Evolutionary conservation across 2,888 invertebrate genomes (phyloP).

Genomic region (Frankliniella fusca): DNA sequence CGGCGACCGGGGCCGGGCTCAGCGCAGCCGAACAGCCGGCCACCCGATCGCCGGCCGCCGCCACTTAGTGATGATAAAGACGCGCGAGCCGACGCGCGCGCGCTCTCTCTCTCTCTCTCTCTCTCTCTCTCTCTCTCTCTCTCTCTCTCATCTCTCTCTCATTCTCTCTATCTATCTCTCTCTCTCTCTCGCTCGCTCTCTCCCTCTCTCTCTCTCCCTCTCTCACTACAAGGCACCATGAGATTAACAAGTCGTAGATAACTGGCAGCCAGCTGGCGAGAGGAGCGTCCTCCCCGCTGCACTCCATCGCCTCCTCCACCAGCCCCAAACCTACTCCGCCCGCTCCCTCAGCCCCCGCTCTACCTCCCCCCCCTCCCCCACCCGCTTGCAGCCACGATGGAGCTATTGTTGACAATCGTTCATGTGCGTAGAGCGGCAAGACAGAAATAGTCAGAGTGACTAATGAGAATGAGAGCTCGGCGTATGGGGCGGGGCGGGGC

Average conservation of each 20-base stretch:
- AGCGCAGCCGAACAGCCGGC: neutral
- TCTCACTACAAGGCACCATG: neutral
- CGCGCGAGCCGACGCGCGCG: neutral
- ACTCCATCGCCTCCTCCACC: neutral
- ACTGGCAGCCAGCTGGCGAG: neutral
- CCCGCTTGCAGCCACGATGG: neutral
- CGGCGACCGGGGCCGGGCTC: neutral
- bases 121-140: no score
- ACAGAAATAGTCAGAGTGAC: neutral
- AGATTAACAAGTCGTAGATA: neutral
- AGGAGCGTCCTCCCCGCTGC: neutral
- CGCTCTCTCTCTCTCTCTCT: neutral
- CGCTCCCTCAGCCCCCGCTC: no score
- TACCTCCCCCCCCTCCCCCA: neutral
- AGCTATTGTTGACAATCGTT: neutral
- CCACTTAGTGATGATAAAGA: neutral
- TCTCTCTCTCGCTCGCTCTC: neutral
- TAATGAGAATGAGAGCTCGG: neutral
- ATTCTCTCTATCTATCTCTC: no score
- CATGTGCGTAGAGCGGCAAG: neutral
- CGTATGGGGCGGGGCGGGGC: neutral
- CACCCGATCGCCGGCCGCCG: neutral
- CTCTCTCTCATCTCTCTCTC: neutral
- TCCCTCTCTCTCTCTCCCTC: neutral
- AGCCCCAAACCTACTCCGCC: neutral